Evolutionary conservation across 2,113 vertebrate species (phyloP).

Genomic region (Ctenomys sociabilis): DNA sequence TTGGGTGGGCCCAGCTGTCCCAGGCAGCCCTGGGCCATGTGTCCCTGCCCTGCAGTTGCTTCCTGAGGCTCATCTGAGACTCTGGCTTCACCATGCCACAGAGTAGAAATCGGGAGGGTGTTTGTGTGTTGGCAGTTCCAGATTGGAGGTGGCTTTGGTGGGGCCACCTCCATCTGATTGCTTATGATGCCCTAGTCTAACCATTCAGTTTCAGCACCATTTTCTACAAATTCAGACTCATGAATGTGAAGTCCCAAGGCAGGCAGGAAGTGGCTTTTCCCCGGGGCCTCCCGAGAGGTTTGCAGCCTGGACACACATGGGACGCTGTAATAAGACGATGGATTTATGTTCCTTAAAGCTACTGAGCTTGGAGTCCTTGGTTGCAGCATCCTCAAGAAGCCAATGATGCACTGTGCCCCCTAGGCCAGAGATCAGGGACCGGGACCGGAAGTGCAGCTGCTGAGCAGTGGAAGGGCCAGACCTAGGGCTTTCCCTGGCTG

Average conservation of each 20-base stretch:
- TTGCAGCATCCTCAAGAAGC: fast-evolving
- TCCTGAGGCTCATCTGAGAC: neutral
- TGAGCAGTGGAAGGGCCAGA: neutral
- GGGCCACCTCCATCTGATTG: neutral
- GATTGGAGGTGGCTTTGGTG: neutral
- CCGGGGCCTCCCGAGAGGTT: neutral
- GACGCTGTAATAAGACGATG: neutral
- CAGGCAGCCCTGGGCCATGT: neutral
- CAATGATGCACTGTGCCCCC: fast-evolving
- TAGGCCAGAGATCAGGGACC: neutral
- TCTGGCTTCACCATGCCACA: neutral
- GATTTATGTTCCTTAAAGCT: neutral
- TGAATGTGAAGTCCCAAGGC: neutral
- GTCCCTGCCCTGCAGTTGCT: neutral
- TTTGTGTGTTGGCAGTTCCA: neutral
- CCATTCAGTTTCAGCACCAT: neutral
- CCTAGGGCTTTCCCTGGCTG: neutral
- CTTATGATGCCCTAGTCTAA: neutral
- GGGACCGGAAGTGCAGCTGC: neutral
- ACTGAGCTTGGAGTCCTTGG: neutral
- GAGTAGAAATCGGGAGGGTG: neutral
- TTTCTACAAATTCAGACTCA: neutral
- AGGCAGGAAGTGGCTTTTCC: neutral
- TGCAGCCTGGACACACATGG: neutral
- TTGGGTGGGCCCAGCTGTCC: fast-evolving